phyloP scores from a whole-genome alignment of 2,888 invertebrate genomes.

The Pimpla rufipes region DNA sequence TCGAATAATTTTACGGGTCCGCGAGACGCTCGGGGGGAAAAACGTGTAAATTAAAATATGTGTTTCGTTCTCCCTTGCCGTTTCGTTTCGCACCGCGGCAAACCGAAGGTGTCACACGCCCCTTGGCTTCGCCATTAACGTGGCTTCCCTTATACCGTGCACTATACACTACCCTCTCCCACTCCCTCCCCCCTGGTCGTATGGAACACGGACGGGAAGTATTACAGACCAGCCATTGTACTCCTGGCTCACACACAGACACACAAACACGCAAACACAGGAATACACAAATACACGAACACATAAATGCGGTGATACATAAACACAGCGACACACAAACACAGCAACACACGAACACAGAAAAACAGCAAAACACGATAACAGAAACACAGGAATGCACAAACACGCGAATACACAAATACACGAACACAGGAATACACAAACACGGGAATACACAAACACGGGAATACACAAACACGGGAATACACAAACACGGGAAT shows the following conservation, averaged over 20 bases:
- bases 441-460: not conserved
- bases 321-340: not conserved
- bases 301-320: no score
- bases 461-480: no score
- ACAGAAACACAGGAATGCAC: not conserved
- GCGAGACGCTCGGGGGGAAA: no score
- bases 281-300: no score
- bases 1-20: no score
- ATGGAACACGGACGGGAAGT: conserved; percentile 15
- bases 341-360: not conserved
- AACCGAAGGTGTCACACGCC: conserved; percentile 43
- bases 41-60: not conserved
- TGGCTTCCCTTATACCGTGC: conserved; percentile 54
- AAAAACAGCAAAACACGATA: no score
- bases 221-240: conserved; percentile 33
- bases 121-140: conserved; percentile 39
- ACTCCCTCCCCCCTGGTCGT: conserved; percentile 15
- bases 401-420: no score
- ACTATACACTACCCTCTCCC: conserved; percentile 8
- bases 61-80: conserved; percentile 34
- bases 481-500: not conserved
- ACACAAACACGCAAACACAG: not conserved
- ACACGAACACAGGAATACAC: conserved; percentile 4
- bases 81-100: conserved; percentile 17
- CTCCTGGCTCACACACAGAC: conserved; percentile 1